Conservation (phyloP, 2,888 invertebrate species). For the Acanthopleura granulata region DNA sequence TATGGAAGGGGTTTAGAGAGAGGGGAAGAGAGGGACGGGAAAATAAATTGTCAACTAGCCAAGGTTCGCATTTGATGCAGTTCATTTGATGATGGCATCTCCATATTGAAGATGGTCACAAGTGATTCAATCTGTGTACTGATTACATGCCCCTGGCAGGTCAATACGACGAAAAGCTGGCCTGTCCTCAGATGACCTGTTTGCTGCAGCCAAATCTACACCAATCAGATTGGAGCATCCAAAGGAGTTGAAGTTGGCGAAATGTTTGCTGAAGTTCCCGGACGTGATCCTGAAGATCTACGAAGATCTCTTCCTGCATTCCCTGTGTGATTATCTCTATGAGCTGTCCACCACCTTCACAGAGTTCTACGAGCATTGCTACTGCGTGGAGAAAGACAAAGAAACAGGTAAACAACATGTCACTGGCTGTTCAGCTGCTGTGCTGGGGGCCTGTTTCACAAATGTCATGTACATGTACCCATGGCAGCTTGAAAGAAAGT, state of each 20-base stretch:
- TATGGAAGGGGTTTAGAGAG: too few species aligned
- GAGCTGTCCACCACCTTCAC: constrained; percentile 93
- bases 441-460: too few species aligned
- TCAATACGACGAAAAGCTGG: constrained; percentile 71
- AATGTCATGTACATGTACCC: too few species aligned
- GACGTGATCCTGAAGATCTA: constrained; percentile 87
- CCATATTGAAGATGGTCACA: not conserved
- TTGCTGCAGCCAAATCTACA: constrained; percentile 75
- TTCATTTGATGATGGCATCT: not conserved
- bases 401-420: constrained; percentile 70
- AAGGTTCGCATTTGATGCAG: not conserved
- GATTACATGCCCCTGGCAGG: constrained; percentile 44
- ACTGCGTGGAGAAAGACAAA: constrained; percentile 92
- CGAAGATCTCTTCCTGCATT: constrained; percentile 86
- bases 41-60: too few species aligned
- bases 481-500: too few species aligned
- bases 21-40: too few species aligned
- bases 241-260: constrained; percentile 94
- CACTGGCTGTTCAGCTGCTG: too few species aligned
- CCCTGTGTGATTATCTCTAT: constrained; percentile 94
- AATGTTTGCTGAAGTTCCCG: constrained; percentile 81
- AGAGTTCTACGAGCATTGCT: constrained; percentile 98
- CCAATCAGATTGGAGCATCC: constrained; percentile 86
- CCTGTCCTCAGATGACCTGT: constrained; percentile 72
- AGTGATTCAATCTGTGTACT: not conserved